phyloP scores from a whole-genome alignment of 2,888 invertebrate genomes.

The Drosophila bunnanda region DNA sequence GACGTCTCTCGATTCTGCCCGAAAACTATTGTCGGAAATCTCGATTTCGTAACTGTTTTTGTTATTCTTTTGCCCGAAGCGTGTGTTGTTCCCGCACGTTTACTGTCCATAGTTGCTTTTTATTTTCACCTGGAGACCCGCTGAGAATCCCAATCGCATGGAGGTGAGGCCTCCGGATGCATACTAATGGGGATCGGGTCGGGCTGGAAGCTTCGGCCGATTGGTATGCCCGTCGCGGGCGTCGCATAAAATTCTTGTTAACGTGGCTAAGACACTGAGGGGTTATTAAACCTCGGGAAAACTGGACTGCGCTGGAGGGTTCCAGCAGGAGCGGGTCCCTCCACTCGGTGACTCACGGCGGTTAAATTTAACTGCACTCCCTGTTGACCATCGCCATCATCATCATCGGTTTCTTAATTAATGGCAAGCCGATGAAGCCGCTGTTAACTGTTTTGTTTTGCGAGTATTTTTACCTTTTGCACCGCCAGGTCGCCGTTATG shows the following conservation, averaged over 20 bases:
- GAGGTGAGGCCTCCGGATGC: conserved; percentile 43
- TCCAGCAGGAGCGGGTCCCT: conserved; percentile 45
- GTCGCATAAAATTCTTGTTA: conserved; percentile 71
- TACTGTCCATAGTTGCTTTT: conserved; percentile 56
- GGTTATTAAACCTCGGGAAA: conserved; percentile 72
- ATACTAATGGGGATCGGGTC: conserved; percentile 51
- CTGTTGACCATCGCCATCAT: conserved; percentile 6
- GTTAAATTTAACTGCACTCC: conserved; percentile 40
- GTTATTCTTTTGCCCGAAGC: conserved; percentile 20
- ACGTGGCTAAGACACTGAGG: conserved; percentile 72
- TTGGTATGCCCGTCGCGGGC: conserved; percentile 50
- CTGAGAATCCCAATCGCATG: conserved; percentile 57
- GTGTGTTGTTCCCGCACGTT: conserved; percentile 39
- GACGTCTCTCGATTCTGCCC: conserved; percentile 48
- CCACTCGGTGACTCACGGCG: conserved; percentile 27
- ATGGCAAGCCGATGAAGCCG: conserved; percentile 69
- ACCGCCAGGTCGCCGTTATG: conserved; percentile 55
- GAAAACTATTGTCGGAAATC: conserved; percentile 46
- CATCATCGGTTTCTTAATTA: conserved; percentile 56
- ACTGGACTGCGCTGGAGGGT: conserved; percentile 32
- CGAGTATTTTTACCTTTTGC: conserved; percentile 30
- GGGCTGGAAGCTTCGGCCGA: conserved; percentile 34
- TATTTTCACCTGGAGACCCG: conserved; percentile 72
- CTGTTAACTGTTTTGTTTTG: conserved; percentile 51
- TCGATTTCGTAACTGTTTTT: conserved; percentile 70